These are phyloP conservation scores for Euphonia xanthogaster DNA, from an alignment of 2,797 vertebrate genomes.

Conservation along the genomic window DNA sequence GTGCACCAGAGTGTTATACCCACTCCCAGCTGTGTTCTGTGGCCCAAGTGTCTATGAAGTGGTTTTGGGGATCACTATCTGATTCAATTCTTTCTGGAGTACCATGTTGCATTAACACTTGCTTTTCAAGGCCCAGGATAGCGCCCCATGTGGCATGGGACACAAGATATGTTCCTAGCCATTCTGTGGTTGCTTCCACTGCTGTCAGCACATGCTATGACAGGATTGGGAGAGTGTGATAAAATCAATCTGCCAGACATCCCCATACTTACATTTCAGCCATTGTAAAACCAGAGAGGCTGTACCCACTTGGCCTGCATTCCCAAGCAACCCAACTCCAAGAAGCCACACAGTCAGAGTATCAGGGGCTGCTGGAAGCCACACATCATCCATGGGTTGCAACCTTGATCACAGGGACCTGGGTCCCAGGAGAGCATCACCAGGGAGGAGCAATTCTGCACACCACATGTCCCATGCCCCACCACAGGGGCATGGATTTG, in stretches of 20 bases:
- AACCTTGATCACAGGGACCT: background rate
- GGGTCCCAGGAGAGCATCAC: background rate
- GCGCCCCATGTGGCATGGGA: background rate
- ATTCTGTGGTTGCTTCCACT: background rate
- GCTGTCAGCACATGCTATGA: too few species aligned
- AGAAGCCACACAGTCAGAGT: background rate
- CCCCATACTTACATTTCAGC: background rate
- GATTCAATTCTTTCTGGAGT: background rate
- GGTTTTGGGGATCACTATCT: background rate
- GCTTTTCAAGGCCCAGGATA: background rate
- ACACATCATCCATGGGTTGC: background rate
- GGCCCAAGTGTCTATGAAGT: background rate
- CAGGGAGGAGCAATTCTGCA: accelerated
- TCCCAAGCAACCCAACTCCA: background rate
- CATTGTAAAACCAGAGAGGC: background rate
- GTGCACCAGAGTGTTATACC: accelerated
- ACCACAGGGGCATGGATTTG: background rate
- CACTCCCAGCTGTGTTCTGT: accelerated
- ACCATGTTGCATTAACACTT: background rate
- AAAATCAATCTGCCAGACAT: background rate
- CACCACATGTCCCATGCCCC: background rate
- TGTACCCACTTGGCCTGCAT: background rate
- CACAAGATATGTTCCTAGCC: background rate
- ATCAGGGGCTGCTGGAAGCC: background rate
- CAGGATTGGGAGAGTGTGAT: background rate